Conservation (phyloP, 2,888 invertebrate species). For the Meiosimyza decipiens region DNA sequence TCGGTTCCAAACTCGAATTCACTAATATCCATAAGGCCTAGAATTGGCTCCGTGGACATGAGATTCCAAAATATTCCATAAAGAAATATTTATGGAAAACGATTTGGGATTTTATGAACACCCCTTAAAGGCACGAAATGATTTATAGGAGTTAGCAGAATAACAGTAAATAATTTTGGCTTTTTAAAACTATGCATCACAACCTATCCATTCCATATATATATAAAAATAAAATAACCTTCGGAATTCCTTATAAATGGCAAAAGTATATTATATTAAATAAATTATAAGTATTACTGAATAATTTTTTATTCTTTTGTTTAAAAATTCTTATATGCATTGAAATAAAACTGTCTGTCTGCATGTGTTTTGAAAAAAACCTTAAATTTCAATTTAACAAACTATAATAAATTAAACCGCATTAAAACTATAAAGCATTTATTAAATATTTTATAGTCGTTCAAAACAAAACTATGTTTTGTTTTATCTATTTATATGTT, state of each 20-base stretch:
- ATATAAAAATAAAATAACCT: slow-evolving; percentile 1
- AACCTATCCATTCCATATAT: not conserved
- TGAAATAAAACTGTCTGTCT: not conserved
- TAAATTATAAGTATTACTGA: not conserved
- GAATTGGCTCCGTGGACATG: too few relatives aligned
- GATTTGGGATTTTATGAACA: too few relatives aligned
- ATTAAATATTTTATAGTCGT: not conserved
- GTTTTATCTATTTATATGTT: not conserved
- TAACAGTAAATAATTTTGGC: too few relatives aligned
- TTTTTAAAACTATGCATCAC: too few relatives aligned
- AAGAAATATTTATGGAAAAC: too few relatives aligned
- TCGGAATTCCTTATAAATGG: not conserved
- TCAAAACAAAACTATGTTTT: too few relatives aligned
- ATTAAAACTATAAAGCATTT: slow-evolving; percentile 3
- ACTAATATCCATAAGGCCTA: too few relatives aligned
- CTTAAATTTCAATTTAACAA: slow-evolving; percentile 31
- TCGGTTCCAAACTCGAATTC: too few relatives aligned
- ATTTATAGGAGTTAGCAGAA: too few relatives aligned
- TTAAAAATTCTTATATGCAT: not conserved
- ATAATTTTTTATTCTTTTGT: not conserved
- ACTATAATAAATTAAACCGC: slow-evolving; percentile 12
- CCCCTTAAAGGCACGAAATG: too few relatives aligned
- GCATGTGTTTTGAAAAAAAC: not conserved
- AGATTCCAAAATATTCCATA: too few relatives aligned
- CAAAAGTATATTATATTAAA: slow-evolving; percentile 13